These are phyloP conservation scores for Brevimyrus niger DNA, from an alignment of 2,113 vertebrate species.

Conservation along the genomic window DNA sequence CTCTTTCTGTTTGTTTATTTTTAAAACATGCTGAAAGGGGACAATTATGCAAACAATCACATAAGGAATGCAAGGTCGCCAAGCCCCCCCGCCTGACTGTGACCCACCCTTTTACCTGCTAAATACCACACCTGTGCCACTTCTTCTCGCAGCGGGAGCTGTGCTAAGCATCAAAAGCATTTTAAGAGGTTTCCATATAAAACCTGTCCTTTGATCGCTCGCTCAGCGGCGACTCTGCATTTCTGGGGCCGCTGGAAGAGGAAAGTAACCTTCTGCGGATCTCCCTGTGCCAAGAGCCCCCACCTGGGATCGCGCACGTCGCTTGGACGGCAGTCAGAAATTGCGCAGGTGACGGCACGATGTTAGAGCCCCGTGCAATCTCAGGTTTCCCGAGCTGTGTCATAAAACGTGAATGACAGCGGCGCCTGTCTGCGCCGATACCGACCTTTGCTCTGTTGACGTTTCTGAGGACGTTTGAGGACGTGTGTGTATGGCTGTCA, in stretches of 20 bases:
- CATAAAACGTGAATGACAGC: not conserved
- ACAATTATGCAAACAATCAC: not conserved
- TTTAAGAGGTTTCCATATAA: not conserved
- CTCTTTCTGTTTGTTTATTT: not conserved
- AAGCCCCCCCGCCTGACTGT: not conserved
- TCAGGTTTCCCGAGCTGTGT: not conserved
- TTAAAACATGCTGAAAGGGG: not conserved
- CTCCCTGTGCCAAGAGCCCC: conserved; percentile 16
- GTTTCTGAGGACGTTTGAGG: not conserved
- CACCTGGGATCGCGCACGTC: conserved; percentile 56
- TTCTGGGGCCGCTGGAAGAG: not conserved
- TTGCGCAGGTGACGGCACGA: not conserved
- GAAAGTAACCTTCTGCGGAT: not conserved
- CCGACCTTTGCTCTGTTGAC: not conserved
- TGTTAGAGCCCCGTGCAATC: not conserved
- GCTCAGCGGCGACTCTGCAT: not conserved
- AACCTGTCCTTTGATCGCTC: conserved; percentile 16
- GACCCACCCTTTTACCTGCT: not conserved
- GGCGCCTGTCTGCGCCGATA: not conserved
- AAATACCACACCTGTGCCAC: not conserved
- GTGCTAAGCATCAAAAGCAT: not conserved
- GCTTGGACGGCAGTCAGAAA: conserved; percentile 42
- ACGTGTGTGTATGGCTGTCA: not conserved
- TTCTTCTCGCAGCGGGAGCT: not conserved
- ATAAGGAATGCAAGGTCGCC: not conserved